phyloP scores from a whole-genome alignment of 2,888 invertebrate species.

The Dusona sp. region DNA sequence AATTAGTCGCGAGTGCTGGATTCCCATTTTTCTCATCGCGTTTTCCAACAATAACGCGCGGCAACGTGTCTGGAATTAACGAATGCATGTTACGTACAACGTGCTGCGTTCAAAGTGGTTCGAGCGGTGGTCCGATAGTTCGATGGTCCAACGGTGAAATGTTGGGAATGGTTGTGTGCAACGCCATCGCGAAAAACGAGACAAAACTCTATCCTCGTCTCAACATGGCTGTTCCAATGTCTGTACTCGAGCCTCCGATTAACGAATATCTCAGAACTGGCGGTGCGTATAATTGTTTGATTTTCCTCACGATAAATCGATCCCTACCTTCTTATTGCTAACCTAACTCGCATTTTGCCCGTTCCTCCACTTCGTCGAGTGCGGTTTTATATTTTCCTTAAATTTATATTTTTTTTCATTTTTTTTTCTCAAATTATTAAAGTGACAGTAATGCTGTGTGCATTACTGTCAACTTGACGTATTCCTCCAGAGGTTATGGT shows the following conservation, averaged over 20 bases:
- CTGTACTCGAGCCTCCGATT: slow-evolving; percentile 84
- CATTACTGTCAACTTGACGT: no score
- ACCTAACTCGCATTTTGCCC: background rate
- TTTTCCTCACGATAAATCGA: slow-evolving; percentile 23
- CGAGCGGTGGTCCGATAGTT: slow-evolving; percentile 88
- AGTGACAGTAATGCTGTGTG: no score
- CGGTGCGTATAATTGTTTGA: slow-evolving; percentile 81
- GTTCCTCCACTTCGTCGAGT: background rate
- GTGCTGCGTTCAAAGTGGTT: slow-evolving; percentile 88
- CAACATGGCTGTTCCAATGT: slow-evolving; percentile 88
- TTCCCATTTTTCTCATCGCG: slow-evolving; percentile 87
- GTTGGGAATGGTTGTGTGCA: slow-evolving; percentile 87
- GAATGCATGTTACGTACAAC: slow-evolving; percentile 88
- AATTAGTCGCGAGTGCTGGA: slow-evolving; percentile 87
- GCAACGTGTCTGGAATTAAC: slow-evolving; percentile 86
- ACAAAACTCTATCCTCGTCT: slow-evolving; percentile 87
- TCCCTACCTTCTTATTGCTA: background rate
- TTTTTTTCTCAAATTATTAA: slow-evolving; percentile 24
- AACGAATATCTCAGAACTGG: slow-evolving; percentile 85
- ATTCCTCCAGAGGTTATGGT: no score
- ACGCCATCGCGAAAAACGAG: slow-evolving; percentile 85
- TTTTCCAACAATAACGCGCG: slow-evolving; percentile 86
- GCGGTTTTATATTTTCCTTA: background rate
- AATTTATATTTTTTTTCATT: slow-evolving; percentile 7
- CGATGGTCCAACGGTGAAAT: slow-evolving; percentile 85